Conservation (phyloP, 2,797 vertebrate genomes). For the Macrochelys suwanniensis region DNA sequence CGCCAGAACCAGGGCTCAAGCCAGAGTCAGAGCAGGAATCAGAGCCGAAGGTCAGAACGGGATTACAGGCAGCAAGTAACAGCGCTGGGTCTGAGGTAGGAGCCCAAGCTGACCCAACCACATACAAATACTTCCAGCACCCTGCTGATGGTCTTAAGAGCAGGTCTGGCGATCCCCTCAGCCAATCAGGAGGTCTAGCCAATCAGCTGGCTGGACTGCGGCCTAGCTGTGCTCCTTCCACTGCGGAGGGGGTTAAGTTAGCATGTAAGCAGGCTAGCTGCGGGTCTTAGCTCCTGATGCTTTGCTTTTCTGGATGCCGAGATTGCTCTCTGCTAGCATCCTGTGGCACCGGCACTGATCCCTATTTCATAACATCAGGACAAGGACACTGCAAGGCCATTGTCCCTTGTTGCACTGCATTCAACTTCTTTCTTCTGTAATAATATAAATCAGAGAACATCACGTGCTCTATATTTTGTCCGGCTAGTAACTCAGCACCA, state of each 20-base stretch:
- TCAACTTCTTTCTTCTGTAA: neutral
- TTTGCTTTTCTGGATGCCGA: neutral
- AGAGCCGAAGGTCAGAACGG: neutral
- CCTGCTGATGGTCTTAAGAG: neutral
- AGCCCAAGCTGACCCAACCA: neutral
- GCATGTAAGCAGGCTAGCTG: neutral
- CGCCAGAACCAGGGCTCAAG: no score
- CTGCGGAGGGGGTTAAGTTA: neutral
- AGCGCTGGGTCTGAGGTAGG: neutral
- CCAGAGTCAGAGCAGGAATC: no score
- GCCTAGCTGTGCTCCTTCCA: neutral
- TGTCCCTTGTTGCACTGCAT: neutral
- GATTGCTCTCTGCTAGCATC: neutral
- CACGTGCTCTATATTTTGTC: neutral
- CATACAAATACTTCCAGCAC: neutral
- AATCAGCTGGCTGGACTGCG: neutral
- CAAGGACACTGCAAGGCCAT: neutral
- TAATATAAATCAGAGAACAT: neutral
- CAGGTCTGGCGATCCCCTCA: neutral
- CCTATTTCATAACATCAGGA: neutral
- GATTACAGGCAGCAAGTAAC: neutral
- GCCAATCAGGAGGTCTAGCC: neutral
- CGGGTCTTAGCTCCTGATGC: neutral
- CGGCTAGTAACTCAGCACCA: conserved; percentile 43
- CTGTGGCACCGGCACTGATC: neutral